Evolutionary conservation across 2,888 invertebrate species (phyloP), one percentile per base, ranked within the genome.

Genomic region (Idaea biselata): DNA sequence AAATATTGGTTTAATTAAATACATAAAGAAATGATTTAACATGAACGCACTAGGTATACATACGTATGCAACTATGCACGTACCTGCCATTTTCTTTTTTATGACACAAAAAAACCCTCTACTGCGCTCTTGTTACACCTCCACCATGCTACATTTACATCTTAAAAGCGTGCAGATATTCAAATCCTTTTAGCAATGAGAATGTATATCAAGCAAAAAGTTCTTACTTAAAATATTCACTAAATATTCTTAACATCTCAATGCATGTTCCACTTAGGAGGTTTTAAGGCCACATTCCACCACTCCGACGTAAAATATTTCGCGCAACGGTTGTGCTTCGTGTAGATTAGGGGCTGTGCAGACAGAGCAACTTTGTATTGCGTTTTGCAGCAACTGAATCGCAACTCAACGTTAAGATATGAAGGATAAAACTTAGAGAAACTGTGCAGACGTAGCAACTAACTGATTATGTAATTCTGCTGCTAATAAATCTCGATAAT

Each of bases 261-360:
- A 60, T 62, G 58, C 59, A 60, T 60, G 60, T 63, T 67, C 60
- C 25, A 62, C 62, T 60, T 60, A 56, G 60, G 16, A 60, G 44
- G 61, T 54, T 64, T 65, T 61, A 68, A 61, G 65, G 60, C 59
- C 54, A 25, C 58, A 60, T 59, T 61, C 32, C 53, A 31, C 55
- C 70, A 65, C 69, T 67, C 66, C 56, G 59, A 67, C 71, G 75
- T 75, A 72, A 78, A 77, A 74, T 75, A 77, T 75, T 70, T 73
- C 66, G 53, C 60, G 68, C 60, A 65, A 66, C 64, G 62, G 66
- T 62, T 66, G 66, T 75, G 75, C 63, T 57, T 66, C 59, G 62
- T 56, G 64, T 76, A 74, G 74, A 77, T 77, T 77, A 25, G 25
- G 25, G 25, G 25, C 25, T 25, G 25, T 25, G 25, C 25, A 25